Percentiles rank a stretch among this genome's conserved stretches.
These are phyloP conservation scores for Salpingus planirostris DNA, from an alignment of 2,888 invertebrate species.

Conservation along the genomic window DNA sequence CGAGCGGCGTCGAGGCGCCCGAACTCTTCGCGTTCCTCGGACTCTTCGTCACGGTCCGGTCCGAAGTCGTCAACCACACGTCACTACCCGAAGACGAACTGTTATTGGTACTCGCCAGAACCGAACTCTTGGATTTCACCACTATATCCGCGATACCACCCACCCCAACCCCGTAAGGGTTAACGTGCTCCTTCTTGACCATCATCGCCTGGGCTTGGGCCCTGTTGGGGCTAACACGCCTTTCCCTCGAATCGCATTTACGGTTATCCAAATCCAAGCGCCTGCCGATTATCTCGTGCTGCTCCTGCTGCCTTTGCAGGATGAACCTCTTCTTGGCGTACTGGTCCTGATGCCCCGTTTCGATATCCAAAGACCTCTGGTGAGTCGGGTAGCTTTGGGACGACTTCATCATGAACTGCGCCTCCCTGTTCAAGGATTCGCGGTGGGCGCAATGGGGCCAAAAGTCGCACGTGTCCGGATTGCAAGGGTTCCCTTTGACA, in stretches of 20 bases:
- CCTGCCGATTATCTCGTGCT: constrained; percentile 5
- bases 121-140: constrained; percentile 12
- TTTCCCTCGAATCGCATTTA: not conserved
- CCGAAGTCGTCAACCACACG: constrained; percentile 47
- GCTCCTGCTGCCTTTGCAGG: too few relatives aligned
- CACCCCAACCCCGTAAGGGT: not conserved
- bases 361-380: constrained; percentile 39
- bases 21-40: constrained; percentile 44
- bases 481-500: constrained; percentile 38
- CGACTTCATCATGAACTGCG: constrained; percentile 39
- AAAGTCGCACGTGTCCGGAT: constrained; percentile 50
- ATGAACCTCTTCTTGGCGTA: constrained; percentile 2
- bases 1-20: constrained; percentile 46
- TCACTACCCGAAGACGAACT: constrained; percentile 47
- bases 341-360: constrained; percentile 8
- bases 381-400: constrained; percentile 50
- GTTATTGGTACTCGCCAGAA: constrained; percentile 13
- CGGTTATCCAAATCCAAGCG: not conserved
- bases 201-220: too few relatives aligned
- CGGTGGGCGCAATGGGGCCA: constrained; percentile 53
- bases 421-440: constrained; percentile 31
- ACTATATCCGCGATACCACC: constrained; percentile 5
- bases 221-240: not conserved
- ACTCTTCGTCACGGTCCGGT: constrained; percentile 43
- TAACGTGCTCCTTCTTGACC: too few relatives aligned